Conservation (phyloP, 1,140 invertebrate species). For the Adoxophyes honmai region DNA sequence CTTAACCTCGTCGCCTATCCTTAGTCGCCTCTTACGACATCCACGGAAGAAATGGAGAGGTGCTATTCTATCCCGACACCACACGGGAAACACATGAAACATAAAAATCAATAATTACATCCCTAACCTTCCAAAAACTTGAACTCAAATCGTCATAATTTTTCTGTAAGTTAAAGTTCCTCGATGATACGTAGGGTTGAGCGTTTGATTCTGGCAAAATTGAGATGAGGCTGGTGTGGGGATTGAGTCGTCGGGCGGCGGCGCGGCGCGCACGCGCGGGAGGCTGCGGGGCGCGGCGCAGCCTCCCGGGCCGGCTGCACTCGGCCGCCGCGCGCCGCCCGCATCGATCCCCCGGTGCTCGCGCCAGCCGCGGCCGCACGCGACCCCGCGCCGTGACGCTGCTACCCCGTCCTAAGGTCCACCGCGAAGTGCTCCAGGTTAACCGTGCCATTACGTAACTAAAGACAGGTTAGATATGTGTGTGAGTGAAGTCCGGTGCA, state of each 20-base stretch:
- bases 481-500: no score
- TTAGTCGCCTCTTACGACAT: no score
- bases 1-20: no score
- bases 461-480: slow-evolving; percentile 47
- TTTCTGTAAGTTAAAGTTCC: no score
- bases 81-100: no score
- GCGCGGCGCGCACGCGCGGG: slow-evolving; percentile 29
- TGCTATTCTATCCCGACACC: no score
- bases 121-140: no score
- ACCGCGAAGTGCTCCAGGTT: slow-evolving; percentile 49
- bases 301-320: slow-evolving; percentile 59
- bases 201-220: no score
- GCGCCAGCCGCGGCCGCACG: slow-evolving; percentile 30
- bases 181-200: no score
- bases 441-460: slow-evolving; percentile 58
- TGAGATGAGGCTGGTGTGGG: background rate
- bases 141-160: no score
- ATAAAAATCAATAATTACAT: no score
- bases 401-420: slow-evolving; percentile 35
- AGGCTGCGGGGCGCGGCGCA: slow-evolving; percentile 46
- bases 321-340: slow-evolving; percentile 68
- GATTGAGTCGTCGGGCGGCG: slow-evolving; percentile 31
- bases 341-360: slow-evolving; percentile 61
- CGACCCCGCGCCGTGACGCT: slow-evolving; percentile 8
- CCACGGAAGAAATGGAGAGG: no score